Evolutionary conservation across 1,140 invertebrate species (phyloP).

Genomic region (Bombyx mandarina): DNA sequence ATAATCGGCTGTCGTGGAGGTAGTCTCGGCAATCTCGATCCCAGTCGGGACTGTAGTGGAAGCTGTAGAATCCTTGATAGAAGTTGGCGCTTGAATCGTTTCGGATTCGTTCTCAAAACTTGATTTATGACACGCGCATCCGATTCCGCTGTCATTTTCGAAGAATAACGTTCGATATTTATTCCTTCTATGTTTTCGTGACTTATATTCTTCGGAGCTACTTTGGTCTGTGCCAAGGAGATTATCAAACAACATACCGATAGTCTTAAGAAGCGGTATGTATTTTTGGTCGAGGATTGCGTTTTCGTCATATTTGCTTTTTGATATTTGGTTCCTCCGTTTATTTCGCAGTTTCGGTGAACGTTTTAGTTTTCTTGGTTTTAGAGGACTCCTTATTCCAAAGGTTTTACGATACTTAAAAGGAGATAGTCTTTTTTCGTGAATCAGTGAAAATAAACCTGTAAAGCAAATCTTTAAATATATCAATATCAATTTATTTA

Average conservation of each 20-base stretch:
- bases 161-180: conserved; percentile 12
- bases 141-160: conserved; percentile 17
- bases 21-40: conserved; percentile 31
- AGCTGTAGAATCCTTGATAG: conserved; percentile 36
- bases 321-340: conserved; percentile 28
- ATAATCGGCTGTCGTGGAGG: conserved; percentile 49
- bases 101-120: conserved; percentile 13
- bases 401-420: conserved; percentile 37
- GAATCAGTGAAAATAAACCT: conserved; percentile 9
- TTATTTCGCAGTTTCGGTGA: conserved; percentile 25
- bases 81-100: conserved; percentile 46
- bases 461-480: conserved; percentile 4
- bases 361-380: conserved; percentile 36
- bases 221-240: conserved; percentile 35
- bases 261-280: conserved; percentile 50
- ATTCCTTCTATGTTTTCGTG: conserved; percentile 27
- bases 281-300: conserved; percentile 41
- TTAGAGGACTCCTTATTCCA: conserved; percentile 36
- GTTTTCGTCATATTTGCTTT: conserved; percentile 38
- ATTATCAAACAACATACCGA: conserved; percentile 56
- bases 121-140: conserved; percentile 29
- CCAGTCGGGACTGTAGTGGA: conserved; percentile 25
- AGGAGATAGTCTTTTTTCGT: conserved; percentile 25
- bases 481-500: neutral
- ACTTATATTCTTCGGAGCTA: conserved; percentile 26